Conservation (phyloP, 64 coral and sea anemone genomes). For the Dendrophyllia cribrosa region DNA sequence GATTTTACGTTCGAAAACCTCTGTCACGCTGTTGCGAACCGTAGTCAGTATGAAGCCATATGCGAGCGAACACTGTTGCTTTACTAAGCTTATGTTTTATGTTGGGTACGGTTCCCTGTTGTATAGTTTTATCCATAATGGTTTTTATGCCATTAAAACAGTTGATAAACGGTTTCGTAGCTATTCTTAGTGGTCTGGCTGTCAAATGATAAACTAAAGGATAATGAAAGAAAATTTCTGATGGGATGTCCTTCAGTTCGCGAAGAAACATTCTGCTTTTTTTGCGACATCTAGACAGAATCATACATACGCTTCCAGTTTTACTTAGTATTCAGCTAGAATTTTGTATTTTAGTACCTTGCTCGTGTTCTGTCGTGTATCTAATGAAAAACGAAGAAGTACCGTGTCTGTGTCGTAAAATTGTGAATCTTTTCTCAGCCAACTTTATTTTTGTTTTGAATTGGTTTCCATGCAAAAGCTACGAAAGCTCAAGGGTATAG, state of each 20-base stretch:
- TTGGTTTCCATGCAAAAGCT: constrained; percentile 63
- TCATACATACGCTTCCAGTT: constrained; percentile 33
- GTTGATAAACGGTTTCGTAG: constrained; percentile 12
- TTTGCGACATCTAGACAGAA: background rate
- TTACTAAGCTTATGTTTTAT: constrained; percentile 36
- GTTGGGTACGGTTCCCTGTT: background rate
- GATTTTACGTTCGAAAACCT: constrained; percentile 75
- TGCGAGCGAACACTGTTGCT: constrained; percentile 1
- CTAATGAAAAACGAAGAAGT: background rate
- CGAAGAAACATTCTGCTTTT: constrained; percentile 25
- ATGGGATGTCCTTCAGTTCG: constrained; percentile 1
- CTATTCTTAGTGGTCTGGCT: background rate
- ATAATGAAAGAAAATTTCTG: constrained; percentile 35
- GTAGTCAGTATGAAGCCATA: constrained; percentile 44
- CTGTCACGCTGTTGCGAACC: constrained; percentile 76
- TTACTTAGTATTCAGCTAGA: background rate
- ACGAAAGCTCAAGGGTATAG: constrained; percentile 18
- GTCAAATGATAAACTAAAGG: constrained; percentile 29
- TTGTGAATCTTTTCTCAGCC: constrained; percentile 32
- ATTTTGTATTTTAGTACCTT: background rate
- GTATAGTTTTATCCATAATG: constrained; percentile 25
- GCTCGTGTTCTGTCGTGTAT: background rate
- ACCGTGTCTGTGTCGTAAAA: constrained; percentile 1
- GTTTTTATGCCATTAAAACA: constrained; percentile 12
- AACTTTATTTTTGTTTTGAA: constrained; percentile 56